Evolutionary conservation across 2,797 vertebrate species (phyloP), one percentile per base, ranked within the genome.

Genomic region (Cuniculus paca): DNA sequence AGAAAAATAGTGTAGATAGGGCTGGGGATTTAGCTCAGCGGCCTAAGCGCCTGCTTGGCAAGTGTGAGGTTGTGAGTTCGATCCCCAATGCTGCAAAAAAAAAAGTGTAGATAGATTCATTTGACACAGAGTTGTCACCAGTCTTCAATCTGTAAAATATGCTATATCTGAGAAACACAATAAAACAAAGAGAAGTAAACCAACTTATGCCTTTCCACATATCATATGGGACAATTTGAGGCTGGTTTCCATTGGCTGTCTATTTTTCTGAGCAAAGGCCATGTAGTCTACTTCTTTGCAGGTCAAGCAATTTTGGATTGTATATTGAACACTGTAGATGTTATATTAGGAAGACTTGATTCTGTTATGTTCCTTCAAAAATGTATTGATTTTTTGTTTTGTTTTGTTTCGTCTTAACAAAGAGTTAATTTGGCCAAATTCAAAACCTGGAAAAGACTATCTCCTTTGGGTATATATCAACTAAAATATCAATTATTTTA

Each of bases 391-490:
- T 83, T 84, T 50, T 58, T 50, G 11, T 84, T 54, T 54, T 80
- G 26, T 20, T 61, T 65, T 80, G 13, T 31, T 68, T 87, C 74
- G 26, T 39, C 45, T 85, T 95, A 80, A 94, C 0, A 80, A 81
- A 91, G 16, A 92, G 58, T 70, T 92, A 81, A 72, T 54, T 34
- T 92, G 39, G 61, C 36, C 86, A 36, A 86, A 87, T 22, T n/a
- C n/a, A 48, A 54, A 54, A 70, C 83, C 70, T 84, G 19, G 60
- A 83, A 90, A 82, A 12, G 26, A 60, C 60, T 83, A 11, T 87
- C 11, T 78, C 4, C 7, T 31, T 24, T 88, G 22, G 61, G 2
- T 74, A 87, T 31, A 19, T 52, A 31, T 8, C 16, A 92, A 45
- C 12, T 77, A 94, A 85, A 89, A 87, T 36, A n/a, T 52, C 50